Percentiles rank a stretch among this genome's conserved stretches.
phyloP scores from a whole-genome alignment of 2,797 vertebrate genomes.

The Botia kubotai region DNA sequence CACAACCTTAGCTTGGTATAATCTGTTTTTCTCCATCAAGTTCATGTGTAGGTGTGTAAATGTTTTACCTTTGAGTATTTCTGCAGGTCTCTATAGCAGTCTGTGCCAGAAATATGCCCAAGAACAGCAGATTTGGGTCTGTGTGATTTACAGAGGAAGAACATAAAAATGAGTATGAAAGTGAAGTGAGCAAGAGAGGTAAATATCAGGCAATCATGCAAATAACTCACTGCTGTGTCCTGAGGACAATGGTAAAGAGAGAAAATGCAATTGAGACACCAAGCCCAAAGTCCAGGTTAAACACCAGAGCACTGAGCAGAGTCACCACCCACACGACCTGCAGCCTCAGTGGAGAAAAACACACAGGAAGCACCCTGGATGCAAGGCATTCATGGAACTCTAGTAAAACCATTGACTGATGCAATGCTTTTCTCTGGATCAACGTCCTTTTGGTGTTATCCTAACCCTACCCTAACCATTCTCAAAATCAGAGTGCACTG shows the following conservation, averaged over 20 bases:
- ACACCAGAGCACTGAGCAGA: constrained; percentile 79
- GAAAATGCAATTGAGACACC: constrained; percentile 78
- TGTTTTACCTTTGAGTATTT: constrained; percentile 81
- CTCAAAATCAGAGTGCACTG: background rate
- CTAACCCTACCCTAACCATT: too few relatives aligned
- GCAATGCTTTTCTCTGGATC: too few relatives aligned
- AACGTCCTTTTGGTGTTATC: too few relatives aligned
- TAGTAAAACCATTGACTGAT: background rate
- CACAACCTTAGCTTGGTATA: background rate
- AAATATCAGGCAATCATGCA: background rate
- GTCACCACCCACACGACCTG: constrained; percentile 87
- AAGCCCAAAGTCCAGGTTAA: constrained; percentile 87
- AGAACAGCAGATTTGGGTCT: constrained; percentile 81
- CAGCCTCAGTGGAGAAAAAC: background rate
- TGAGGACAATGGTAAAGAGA: constrained; percentile 83
- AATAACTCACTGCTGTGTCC: constrained; percentile 84
- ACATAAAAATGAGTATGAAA: constrained; percentile 7
- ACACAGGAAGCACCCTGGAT: constrained; percentile 25
- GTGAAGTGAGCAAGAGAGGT: background rate
- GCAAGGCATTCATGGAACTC: background rate
- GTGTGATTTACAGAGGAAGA: constrained; percentile 51
- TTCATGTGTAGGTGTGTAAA: background rate
- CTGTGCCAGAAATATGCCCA: constrained; percentile 80
- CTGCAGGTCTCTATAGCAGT: constrained; percentile 82
- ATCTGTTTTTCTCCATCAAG: background rate